These are phyloP conservation scores for Mobula hypostoma DNA, from an alignment of 2,113 vertebrate species.

Conservation along the genomic window DNA sequence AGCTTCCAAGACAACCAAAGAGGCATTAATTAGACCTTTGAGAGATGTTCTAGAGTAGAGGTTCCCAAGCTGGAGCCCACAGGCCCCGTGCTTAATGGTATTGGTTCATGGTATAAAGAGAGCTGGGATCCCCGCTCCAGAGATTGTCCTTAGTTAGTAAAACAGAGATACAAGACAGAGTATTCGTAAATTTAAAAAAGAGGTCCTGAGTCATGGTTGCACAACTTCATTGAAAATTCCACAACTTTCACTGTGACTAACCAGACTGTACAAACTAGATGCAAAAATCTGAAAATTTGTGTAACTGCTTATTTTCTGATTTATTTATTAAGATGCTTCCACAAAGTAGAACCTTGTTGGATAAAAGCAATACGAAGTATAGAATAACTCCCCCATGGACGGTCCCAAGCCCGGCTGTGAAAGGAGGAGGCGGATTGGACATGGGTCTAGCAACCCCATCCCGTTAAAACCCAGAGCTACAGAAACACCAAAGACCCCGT, in stretches of 20 bases:
- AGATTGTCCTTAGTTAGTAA: not conserved
- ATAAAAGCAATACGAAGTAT: not conserved
- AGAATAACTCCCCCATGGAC: not conserved
- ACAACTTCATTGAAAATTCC: conserved; percentile 2
- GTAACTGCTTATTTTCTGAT: not conserved
- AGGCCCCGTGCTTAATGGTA: too few species aligned
- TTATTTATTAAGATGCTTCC: not conserved
- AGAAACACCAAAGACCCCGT: too few species aligned
- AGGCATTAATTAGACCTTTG: not conserved
- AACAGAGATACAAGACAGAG: not conserved
- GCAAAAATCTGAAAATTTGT: not conserved
- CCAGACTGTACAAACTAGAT: not conserved
- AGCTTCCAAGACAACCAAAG: not conserved
- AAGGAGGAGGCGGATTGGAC: too few species aligned
- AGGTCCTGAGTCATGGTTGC: conserved; percentile 9
- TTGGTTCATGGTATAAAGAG: too few species aligned
- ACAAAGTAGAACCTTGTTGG: conserved; percentile 19
- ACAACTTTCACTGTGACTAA: not conserved
- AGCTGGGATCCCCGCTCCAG: too few species aligned
- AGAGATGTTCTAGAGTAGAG: not conserved
- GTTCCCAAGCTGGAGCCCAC: too few species aligned
- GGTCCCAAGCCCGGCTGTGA: too few species aligned
- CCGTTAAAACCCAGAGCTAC: too few species aligned
- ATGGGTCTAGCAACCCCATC: too few species aligned
- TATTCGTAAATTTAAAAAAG: not conserved